Conservation (phyloP, 2,888 invertebrate genomes). For the Altica lythri region DNA sequence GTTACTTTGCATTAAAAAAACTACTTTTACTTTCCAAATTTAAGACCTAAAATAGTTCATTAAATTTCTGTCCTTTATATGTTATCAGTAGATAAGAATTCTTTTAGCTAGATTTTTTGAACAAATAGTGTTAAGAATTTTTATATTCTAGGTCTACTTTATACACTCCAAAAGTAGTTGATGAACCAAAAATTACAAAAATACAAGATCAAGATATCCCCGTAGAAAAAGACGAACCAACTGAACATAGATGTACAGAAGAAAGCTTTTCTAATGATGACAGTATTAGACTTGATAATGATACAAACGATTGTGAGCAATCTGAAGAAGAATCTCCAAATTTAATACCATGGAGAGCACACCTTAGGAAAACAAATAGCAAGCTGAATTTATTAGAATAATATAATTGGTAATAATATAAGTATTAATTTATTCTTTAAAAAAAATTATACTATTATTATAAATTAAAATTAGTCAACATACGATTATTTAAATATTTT, state of each 20-base stretch:
- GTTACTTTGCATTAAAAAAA: too few relatives aligned
- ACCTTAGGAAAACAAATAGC: conserved; percentile 87
- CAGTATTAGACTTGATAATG: conserved; percentile 46
- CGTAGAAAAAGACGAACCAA: conserved; percentile 2
- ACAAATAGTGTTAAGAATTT: too few relatives aligned
- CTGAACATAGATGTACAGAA: conserved; percentile 39
- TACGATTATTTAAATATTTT: too few relatives aligned
- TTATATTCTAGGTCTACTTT: conserved; percentile 64
- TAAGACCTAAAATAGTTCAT: too few relatives aligned
- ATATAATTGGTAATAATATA: conserved; percentile 1
- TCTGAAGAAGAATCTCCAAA: conserved; percentile 61
- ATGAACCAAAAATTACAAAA: conserved; percentile 62
- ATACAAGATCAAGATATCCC: conserved; percentile 54
- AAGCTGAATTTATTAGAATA: conserved; percentile 80
- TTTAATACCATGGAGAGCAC: conserved; percentile 89
- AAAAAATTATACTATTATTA: background rate
- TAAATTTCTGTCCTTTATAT: too few relatives aligned
- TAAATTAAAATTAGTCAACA: background rate
- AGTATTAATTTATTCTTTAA: background rate
- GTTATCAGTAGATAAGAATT: too few relatives aligned
- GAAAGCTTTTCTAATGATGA: conserved; percentile 56
- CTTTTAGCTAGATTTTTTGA: too few relatives aligned
- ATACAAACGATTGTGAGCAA: conserved; percentile 38
- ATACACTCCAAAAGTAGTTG: conserved; percentile 72
- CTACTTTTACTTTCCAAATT: too few relatives aligned